These are phyloP conservation scores for Hydrotaea cyrtoneurina DNA, from an alignment of 2,888 invertebrate species.

Conservation along the genomic window DNA sequence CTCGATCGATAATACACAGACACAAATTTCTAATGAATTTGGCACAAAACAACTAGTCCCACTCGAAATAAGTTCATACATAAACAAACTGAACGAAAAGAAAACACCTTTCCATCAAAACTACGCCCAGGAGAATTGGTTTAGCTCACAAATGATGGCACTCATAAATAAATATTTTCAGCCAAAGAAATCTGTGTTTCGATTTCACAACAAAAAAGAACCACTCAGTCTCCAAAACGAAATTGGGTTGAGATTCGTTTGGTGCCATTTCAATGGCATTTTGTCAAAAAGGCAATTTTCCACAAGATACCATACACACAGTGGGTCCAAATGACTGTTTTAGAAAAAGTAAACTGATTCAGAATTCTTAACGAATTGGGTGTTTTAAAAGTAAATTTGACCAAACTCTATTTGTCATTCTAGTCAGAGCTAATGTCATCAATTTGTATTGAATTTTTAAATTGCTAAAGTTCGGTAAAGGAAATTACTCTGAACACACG, in stretches of 20 bases:
- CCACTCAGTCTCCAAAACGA: background rate
- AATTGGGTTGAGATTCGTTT: background rate
- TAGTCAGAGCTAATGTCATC: too few species aligned
- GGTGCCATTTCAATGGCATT: background rate
- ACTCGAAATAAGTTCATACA: background rate
- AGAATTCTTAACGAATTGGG: too few species aligned
- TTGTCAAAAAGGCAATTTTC: constrained; percentile 18
- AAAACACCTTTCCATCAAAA: background rate
- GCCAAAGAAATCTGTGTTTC: background rate
- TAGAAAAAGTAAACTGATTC: too few species aligned
- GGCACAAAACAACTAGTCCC: background rate
- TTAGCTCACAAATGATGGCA: background rate
- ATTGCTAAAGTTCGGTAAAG: too few species aligned
- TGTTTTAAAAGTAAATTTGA: too few species aligned
- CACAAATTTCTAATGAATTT: background rate
- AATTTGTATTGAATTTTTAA: too few species aligned
- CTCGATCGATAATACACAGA: too few species aligned
- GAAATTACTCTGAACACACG: too few species aligned
- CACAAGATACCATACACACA: background rate
- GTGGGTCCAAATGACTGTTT: background rate
- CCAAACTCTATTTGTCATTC: too few species aligned
- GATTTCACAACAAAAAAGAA: background rate
- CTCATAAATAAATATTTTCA: background rate
- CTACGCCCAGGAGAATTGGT: background rate
- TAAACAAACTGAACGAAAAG: background rate